Conservation (phyloP, 2,113 vertebrate species). For the Poeciliopsis retropinna region DNA sequence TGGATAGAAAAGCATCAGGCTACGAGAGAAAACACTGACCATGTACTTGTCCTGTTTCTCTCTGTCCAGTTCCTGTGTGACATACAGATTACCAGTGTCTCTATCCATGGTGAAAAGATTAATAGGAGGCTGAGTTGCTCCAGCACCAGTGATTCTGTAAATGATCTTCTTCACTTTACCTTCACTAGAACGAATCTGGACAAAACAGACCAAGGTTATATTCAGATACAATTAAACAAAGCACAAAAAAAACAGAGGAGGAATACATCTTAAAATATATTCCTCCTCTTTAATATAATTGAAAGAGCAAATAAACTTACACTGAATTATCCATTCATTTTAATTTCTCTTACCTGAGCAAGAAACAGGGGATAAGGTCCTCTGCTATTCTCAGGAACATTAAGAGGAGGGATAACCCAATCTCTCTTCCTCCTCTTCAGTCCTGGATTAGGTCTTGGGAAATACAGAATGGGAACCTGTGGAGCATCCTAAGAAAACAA, state of each 20-base stretch:
- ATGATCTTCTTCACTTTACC: slow-evolving; percentile 10
- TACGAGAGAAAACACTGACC: not conserved
- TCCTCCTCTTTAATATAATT: no score
- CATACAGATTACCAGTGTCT: slow-evolving; percentile 38
- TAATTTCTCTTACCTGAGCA: slow-evolving; percentile 54
- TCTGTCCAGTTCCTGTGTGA: slow-evolving; percentile 73
- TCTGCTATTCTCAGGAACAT: slow-evolving; percentile 39
- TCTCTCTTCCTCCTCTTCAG: slow-evolving; percentile 74
- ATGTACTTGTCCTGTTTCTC: slow-evolving; percentile 5
- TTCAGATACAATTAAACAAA: no score
- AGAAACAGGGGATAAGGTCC: slow-evolving; percentile 59
- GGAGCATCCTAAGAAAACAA: slow-evolving; percentile 35
- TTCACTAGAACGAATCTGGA: slow-evolving; percentile 69
- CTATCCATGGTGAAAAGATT: slow-evolving; percentile 61
- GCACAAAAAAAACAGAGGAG: no score
- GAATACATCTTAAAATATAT: no score
- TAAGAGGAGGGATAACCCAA: slow-evolving; percentile 73
- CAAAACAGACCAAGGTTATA: not conserved
- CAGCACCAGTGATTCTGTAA: slow-evolving; percentile 74
- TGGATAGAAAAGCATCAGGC: not conserved
- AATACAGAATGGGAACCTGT: slow-evolving; percentile 54
- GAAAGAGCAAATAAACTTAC: no score
- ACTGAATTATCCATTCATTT: no score
- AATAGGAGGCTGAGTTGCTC: slow-evolving; percentile 58
- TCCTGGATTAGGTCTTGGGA: slow-evolving; percentile 55